Base-by-base conservation (phyloP, 2,888 invertebrate species). In the Zonitis immaculata region DNA sequence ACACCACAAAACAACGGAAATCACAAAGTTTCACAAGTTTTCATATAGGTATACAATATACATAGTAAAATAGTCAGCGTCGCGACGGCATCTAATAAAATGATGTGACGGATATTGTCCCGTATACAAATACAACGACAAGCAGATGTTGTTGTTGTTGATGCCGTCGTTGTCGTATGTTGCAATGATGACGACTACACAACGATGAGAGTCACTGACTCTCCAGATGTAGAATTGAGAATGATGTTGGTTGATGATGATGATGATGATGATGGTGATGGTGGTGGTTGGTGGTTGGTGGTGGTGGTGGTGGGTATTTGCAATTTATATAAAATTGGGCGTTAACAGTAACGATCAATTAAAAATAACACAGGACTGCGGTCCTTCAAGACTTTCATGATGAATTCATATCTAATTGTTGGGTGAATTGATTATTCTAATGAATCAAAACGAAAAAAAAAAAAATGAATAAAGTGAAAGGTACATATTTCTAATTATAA, bases 271-370 rank as follows among this genome's bases (percentile, higher is more conserved):
- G 39, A 20, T 39, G 39, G 16, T 18, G 18, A 39, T 39, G 18
- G 11, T 39, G 7, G n/a, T 39, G 18, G 20, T 11, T 39, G 20
- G 18, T 39, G 20, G 39, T 11, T 39, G 39, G 28, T 30, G 6
- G 18, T 39, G 11, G 39, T 18, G 18, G 39, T 39, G 32, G 39
- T 8, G 39, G 20, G 39, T 39, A 18, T 39, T 39, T 39, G 39
- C 39, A 39, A 39, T 39, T 39, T 39, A n/a, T 26, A 7, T 11
- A 35, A 35, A 35, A 9, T 35, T 16, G 35, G 39, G 39, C 39
- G 20, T 39, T 20, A 39, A 20, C 39, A 39, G 39, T 20, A 20
- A 39, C 20, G 3, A 52, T 52, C 52, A 56, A 56, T 56, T 56
- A n/a, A n/a, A n/a, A n/a, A n/a, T n/a, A n/a, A n/a, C n/a, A 49